phyloP scores from a whole-genome alignment of 2,888 invertebrate genomes.

The Brassicogethes aeneus region DNA sequence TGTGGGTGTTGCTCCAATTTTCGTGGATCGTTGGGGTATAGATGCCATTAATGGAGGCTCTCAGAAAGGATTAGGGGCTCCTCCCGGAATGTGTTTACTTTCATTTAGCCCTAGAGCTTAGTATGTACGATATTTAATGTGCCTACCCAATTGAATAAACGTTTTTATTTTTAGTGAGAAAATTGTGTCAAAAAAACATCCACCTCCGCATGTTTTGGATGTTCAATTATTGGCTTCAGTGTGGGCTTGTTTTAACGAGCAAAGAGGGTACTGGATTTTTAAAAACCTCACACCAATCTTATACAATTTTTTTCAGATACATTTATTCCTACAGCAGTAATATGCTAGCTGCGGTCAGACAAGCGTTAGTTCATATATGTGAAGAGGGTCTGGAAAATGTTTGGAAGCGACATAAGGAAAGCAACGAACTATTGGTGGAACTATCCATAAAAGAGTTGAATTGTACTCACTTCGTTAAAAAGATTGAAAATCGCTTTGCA shows the following conservation, averaged over 20 bases:
- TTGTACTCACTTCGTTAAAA: conserved; percentile 56
- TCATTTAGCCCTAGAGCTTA: conserved; percentile 58
- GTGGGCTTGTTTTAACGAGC: conserved; percentile 36
- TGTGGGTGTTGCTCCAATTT: conserved; percentile 56
- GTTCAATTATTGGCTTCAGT: conserved; percentile 53
- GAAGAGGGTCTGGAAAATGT: conserved; percentile 58
- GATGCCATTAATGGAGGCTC: conserved; percentile 63
- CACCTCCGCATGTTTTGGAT: conserved; percentile 54
- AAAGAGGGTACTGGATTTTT: no score
- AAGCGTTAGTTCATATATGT: conserved; percentile 59
- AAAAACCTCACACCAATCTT: no score
- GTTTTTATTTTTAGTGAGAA: conserved; percentile 41
- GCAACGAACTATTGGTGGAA: conserved; percentile 53
- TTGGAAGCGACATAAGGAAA: conserved; percentile 59
- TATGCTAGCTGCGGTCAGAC: conserved; percentile 65
- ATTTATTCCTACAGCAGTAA: conserved; percentile 77
- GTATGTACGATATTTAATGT: conserved; percentile 33
- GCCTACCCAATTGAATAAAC: no score
- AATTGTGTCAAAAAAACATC: conserved; percentile 44
- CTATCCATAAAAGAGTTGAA: conserved; percentile 53
- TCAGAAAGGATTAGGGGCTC: conserved; percentile 63
- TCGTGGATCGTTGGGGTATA: conserved; percentile 57
- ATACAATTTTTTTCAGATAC: conserved; percentile 45
- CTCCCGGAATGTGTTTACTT: conserved; percentile 62
- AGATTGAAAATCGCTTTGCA: conserved; percentile 52